phyloP scores from a whole-genome alignment of 1,140 invertebrate genomes.

The Araneus ventricosus region DNA sequence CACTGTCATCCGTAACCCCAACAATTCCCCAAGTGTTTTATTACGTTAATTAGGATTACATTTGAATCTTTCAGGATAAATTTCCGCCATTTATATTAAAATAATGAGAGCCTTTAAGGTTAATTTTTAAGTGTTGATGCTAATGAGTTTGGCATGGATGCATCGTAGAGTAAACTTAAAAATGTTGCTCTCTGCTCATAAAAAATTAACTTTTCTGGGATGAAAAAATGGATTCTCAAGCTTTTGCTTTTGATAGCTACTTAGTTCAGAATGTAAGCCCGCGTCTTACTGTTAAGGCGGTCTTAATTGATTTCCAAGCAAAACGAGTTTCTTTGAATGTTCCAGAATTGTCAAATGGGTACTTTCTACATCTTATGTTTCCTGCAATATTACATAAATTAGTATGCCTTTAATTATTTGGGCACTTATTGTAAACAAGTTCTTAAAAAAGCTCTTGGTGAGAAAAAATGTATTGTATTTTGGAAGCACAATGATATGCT shows the following conservation, averaged over 20 bases:
- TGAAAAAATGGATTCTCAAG: background rate
- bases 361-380: too few relatives aligned
- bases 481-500: too few relatives aligned
- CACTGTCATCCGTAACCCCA: background rate
- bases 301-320: background rate
- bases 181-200: background rate
- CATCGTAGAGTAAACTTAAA: background rate
- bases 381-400: too few relatives aligned
- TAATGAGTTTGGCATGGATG: background rate
- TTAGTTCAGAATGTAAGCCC: background rate
- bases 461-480: too few relatives aligned
- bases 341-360: too few relatives aligned
- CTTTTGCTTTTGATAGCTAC: background rate
- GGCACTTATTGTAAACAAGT: too few relatives aligned
- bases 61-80: background rate
- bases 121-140: constrained; percentile 1
- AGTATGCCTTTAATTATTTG: too few relatives aligned
- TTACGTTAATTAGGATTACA: background rate
- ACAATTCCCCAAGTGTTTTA: background rate
- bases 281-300: background rate
- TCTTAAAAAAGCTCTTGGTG: too few relatives aligned
- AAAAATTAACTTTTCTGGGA: background rate
- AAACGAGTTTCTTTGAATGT: too few relatives aligned
- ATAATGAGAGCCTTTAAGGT: constrained; percentile 1
- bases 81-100: constrained; percentile 12